Evolutionary conservation across 1,140 invertebrate species (phyloP), one percentile per base, ranked within the genome.

Genomic region (Drosophila subpulchrella): DNA sequence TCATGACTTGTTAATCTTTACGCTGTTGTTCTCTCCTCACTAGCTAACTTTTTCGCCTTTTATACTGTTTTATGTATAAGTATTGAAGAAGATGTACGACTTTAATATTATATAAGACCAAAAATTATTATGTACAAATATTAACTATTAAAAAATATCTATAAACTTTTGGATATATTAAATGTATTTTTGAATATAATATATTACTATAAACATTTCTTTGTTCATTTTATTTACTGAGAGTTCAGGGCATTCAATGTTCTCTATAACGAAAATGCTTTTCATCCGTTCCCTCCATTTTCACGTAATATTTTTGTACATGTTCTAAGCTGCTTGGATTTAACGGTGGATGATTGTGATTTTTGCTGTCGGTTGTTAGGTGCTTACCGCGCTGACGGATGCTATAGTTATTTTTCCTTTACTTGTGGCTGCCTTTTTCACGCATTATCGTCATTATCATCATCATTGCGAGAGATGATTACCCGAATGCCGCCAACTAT

Each of bases 1-100:
- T 88, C 83, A 88, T 88, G 84, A 89, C 79, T 88, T 88, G 83
- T 89, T 88, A 83, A 89, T 89, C 84, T 88, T 84, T 74, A 67
- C 63, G 79, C 83, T 86, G 60, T 59, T 71, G 67, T 76, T 86
- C 62, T 54, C 63, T 71, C 56, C 68, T 27, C 27, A 78, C 59
- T 73, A 34, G 46, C 50, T 39, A 61, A 57, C 30, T 44, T 60
- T 44, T 53, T 32, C 12, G 36, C 6, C 30, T 47, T 20, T 70
- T 71, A 0, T 12, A 44, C 48, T 8, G 3, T 15, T 11, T 11
- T 10, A 11, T 13, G 7, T 2, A 34, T 20, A 1, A 47, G 20
- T n/a, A 13, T 24, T 10, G 41, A 11, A 11, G 17, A 44, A 20
- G 0, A 10, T 15, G 10, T 10, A 10, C 1, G 32, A 34, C 32